Evolutionary conservation across 2,113 vertebrate genomes (phyloP).

Genomic region (Chaenogobius annularis): DNA sequence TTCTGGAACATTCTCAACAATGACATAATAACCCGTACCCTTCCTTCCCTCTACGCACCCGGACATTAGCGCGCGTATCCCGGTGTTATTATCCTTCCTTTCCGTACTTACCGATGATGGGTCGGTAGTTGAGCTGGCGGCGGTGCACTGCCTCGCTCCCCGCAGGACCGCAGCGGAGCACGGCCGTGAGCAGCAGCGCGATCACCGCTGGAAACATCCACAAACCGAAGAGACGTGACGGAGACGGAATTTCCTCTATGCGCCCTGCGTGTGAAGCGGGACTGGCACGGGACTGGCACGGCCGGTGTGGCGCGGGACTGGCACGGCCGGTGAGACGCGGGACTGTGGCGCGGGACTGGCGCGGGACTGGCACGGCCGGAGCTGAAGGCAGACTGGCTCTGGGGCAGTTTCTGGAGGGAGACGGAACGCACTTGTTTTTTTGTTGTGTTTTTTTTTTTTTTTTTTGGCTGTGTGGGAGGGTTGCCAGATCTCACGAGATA

Average conservation of each 20-base stretch:
- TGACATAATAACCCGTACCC: conserved; percentile 18
- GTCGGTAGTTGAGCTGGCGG: conserved; percentile 61
- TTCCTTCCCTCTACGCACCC: neutral
- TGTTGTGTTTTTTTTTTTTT: too few relatives aligned
- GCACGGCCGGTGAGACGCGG: too few relatives aligned
- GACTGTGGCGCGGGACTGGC: too few relatives aligned
- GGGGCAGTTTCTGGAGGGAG: too few relatives aligned
- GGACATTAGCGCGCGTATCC: neutral
- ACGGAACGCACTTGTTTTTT: too few relatives aligned
- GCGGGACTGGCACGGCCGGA: too few relatives aligned
- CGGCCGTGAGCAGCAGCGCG: conserved; percentile 58
- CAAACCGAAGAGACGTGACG: neutral
- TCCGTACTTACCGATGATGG: conserved; percentile 71
- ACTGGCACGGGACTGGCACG: too few relatives aligned
- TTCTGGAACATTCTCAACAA: conserved; percentile 38
- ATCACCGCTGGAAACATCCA: conserved; percentile 64
- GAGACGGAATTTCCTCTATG: too few relatives aligned
- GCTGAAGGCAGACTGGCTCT: neutral
- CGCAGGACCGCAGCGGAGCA: conserved; percentile 31
- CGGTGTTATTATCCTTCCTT: neutral
- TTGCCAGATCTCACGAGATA: neutral
- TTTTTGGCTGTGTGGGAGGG: neutral
- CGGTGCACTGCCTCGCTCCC: conserved; percentile 27
- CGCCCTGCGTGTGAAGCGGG: too few relatives aligned
- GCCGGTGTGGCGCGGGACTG: too few relatives aligned